Conservation (phyloP, 1,140 invertebrate species). For the Palaemon carinicauda region DNA sequence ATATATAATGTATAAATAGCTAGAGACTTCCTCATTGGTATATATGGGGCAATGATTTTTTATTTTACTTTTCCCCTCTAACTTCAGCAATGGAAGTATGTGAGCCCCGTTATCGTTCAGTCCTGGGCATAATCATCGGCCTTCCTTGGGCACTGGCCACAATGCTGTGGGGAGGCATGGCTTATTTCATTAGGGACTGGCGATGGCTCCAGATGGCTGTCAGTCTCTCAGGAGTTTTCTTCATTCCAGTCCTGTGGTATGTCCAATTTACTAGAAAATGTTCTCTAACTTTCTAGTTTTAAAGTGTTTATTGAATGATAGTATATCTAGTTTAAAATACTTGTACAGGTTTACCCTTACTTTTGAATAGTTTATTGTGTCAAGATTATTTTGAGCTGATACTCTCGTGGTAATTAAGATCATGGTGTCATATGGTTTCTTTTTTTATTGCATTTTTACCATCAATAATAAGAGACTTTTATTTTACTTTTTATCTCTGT, state of each 20-base stretch:
- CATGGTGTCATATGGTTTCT: too few species aligned
- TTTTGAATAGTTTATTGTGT: too few species aligned
- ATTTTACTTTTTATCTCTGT: too few species aligned
- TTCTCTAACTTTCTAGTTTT: not conserved
- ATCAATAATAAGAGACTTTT: too few species aligned
- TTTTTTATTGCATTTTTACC: too few species aligned
- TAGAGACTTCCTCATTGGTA: not conserved
- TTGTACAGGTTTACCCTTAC: too few species aligned
- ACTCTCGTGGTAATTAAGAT: too few species aligned
- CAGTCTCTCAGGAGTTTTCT: not conserved
- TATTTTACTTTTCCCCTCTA: not conserved
- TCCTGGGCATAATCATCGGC: slow-evolving; percentile 15
- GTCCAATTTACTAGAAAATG: not conserved
- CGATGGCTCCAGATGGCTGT: slow-evolving; percentile 25
- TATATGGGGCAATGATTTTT: not conserved
- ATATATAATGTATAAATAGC: too few species aligned
- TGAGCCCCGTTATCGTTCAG: slow-evolving; percentile 13
- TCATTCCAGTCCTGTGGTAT: slow-evolving; percentile 24
- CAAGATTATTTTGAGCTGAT: too few species aligned
- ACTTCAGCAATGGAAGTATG: slow-evolving; percentile 35
- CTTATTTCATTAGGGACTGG: slow-evolving; percentile 41
- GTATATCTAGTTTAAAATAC: too few species aligned
- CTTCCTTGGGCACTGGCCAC: slow-evolving; percentile 34
- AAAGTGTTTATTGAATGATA: not conserved
- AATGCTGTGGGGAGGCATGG: slow-evolving; percentile 28